Evolutionary conservation across 2,113 vertebrate genomes (phyloP).

Genomic region (Eupsittula cactorum): DNA sequence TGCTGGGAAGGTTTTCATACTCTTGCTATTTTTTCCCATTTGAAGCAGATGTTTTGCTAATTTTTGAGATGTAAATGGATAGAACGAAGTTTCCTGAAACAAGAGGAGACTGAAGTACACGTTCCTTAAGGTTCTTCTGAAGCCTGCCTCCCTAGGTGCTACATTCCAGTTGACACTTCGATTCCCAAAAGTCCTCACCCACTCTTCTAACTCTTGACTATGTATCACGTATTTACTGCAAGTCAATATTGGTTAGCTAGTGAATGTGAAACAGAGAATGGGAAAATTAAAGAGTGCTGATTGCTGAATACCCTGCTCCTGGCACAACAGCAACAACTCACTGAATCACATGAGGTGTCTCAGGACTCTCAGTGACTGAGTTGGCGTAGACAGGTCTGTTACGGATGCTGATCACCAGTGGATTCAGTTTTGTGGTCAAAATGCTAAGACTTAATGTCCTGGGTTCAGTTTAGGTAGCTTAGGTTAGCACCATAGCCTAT

Average conservation of each 20-base stretch:
- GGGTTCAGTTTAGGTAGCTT: background rate
- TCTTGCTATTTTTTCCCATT: background rate
- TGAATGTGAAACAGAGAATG: background rate
- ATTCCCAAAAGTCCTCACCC: background rate
- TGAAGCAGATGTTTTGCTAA: background rate
- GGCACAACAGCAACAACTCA: background rate
- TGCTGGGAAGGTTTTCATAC: background rate
- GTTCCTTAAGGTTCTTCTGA: background rate
- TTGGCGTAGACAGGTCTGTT: background rate
- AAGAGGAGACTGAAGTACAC: background rate
- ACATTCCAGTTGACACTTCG: background rate
- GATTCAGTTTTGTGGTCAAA: background rate
- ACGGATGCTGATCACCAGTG: background rate
- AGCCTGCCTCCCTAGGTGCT: background rate
- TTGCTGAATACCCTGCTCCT: background rate
- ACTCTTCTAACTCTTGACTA: background rate
- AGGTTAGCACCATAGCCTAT: background rate
- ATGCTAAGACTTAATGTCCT: background rate
- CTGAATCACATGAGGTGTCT: background rate
- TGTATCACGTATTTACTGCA: background rate
- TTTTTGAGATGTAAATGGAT: background rate
- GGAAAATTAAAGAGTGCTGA: background rate
- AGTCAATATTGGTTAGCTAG: background rate
- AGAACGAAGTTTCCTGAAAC: background rate
- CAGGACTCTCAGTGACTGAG: background rate